phyloP scores from a whole-genome alignment of 2,888 invertebrate species.

The Odontomyia ornata region DNA sequence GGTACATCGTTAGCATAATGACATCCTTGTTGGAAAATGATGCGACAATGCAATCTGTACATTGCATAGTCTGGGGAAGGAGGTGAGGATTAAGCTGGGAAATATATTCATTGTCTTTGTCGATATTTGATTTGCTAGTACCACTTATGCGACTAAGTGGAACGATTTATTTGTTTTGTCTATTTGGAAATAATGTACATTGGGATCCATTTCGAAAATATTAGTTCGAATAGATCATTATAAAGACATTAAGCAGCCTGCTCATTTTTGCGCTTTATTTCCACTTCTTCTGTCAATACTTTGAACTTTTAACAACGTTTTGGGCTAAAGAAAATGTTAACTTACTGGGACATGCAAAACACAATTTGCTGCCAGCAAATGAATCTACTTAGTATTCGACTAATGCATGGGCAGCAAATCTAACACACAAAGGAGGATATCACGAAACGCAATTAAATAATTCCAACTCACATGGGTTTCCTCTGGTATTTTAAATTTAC shows the following conservation, averaged over 20 bases:
- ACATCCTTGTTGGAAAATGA: slow-evolving; percentile 42
- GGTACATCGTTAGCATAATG: slow-evolving; percentile 46
- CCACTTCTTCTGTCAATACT: no score
- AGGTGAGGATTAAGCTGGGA: neutral
- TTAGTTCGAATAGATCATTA: no score
- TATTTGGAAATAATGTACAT: no score
- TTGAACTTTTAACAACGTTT: neutral
- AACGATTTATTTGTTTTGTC: no score
- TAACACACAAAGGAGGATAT: neutral
- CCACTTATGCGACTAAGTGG: no score
- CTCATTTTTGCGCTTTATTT: no score
- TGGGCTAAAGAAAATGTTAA: no score
- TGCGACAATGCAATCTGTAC: neutral
- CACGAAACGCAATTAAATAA: slow-evolving; percentile 47
- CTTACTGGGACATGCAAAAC: no score
- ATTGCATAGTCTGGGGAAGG: neutral
- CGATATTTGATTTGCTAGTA: slow-evolving; percentile 30
- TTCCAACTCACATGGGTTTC: slow-evolving; percentile 45
- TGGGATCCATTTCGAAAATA: no score
- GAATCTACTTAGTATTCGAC: slow-evolving; percentile 18
- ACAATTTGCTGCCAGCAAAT: no score
- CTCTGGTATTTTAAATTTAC: slow-evolving; percentile 46
- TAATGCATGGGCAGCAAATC: neutral
- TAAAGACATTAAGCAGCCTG: no score
- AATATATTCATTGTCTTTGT: slow-evolving; percentile 12